phyloP scores from a whole-genome alignment of 2,888 invertebrate species.

The Troides helena region DNA sequence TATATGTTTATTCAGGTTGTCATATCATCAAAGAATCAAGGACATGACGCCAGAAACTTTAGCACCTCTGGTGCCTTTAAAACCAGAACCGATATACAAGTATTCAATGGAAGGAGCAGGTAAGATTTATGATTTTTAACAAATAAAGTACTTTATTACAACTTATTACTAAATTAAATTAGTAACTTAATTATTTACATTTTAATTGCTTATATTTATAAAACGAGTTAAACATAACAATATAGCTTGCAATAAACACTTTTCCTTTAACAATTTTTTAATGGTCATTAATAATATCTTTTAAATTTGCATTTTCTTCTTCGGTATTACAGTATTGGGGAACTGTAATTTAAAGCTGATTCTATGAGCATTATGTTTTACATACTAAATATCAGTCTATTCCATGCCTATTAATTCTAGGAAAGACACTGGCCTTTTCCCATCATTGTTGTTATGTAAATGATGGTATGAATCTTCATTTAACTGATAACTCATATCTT shows the following conservation, averaged over 20 bases:
- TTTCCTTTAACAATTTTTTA: conserved; percentile 46
- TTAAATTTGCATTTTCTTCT: conserved; percentile 30
- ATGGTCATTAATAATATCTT: conserved; percentile 30
- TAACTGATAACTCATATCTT: conserved; percentile 13
- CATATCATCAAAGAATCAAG: conserved; percentile 95
- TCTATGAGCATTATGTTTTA: conserved; percentile 40
- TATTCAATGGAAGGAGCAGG: conserved; percentile 94
- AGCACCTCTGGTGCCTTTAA: conserved; percentile 89
- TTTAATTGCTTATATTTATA: conserved; percentile 36
- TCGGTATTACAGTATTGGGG: conserved; percentile 10
- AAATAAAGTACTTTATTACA: conserved; percentile 53
- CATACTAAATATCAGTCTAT: conserved; percentile 54
- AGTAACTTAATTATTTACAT: conserved; percentile 68
- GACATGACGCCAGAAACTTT: conserved; percentile 96
- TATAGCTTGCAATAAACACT: conserved; percentile 50
- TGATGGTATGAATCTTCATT: conserved; percentile 11
- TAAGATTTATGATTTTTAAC: conserved; percentile 67
- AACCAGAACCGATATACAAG: conserved; percentile 93
- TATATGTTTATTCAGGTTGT: conserved; percentile 80
- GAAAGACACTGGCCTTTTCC: conserved; percentile 55
- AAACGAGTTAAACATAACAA: conserved; percentile 32
- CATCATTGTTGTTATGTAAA: conserved; percentile 39
- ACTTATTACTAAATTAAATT: conserved; percentile 61
- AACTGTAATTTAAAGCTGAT: conserved; percentile 43
- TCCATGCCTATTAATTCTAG: conserved; percentile 73